A percentile compares a stretch with the other conserved stretches of the same genome.
Conservation (phyloP, 1,140 invertebrate genomes). For the Melipona quadrifasciata region DNA sequence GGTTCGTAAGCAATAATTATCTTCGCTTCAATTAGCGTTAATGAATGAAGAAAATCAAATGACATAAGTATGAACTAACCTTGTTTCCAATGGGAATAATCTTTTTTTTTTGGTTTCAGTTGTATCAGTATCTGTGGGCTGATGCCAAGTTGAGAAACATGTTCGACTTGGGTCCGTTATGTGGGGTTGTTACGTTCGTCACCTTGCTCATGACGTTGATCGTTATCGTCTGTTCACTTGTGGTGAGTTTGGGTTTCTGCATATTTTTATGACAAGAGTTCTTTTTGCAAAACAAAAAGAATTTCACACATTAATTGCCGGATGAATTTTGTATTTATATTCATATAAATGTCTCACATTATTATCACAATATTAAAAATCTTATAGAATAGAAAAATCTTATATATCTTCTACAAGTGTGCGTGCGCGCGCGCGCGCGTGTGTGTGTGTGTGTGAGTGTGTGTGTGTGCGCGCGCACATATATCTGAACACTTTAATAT, state of each 20-base stretch:
- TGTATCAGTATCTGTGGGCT: conserved; percentile 66
- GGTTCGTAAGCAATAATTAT: conserved; percentile 53
- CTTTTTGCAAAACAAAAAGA: background rate
- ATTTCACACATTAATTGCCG: background rate
- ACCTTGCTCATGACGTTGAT: conserved; percentile 60
- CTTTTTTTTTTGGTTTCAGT: conserved; percentile 55
- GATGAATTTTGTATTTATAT: too few species aligned
- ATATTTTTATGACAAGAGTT: background rate
- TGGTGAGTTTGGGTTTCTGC: conserved; percentile 60
- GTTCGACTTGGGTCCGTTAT: conserved; percentile 63
- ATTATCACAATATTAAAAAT: too few species aligned
- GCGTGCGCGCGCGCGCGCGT: too few species aligned
- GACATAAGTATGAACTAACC: background rate
- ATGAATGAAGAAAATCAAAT: background rate
- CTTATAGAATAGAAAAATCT: too few species aligned
- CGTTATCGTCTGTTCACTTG: conserved; percentile 62
- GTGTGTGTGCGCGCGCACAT: too few species aligned
- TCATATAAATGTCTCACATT: too few species aligned
- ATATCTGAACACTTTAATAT: too few species aligned
- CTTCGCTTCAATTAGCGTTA: background rate
- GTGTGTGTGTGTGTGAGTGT: too few species aligned
- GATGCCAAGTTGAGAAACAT: conserved; percentile 67
- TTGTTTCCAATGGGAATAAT: background rate
- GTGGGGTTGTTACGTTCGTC: conserved; percentile 67
- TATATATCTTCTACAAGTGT: too few species aligned